phyloP scores from a whole-genome alignment of 2,888 invertebrate species.

The Amblyjoppa fuscipennis region DNA sequence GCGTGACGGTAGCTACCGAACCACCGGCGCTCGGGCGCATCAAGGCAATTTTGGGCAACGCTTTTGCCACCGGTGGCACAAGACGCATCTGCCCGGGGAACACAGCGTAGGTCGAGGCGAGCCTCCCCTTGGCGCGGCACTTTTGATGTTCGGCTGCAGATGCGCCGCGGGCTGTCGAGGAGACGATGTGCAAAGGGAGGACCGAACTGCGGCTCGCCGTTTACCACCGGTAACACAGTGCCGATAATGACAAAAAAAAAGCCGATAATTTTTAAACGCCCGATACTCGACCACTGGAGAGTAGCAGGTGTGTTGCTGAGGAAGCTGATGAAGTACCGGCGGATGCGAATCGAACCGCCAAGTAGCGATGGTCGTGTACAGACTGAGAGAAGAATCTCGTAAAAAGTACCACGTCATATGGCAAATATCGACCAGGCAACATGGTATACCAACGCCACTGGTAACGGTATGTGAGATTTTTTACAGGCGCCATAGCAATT shows the following conservation, averaged over 20 bases:
- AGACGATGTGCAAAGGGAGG: background rate
- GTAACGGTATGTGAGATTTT: too few relatives aligned
- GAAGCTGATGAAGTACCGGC: background rate
- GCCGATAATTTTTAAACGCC: conserved; percentile 21
- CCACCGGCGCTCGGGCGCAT: conserved; percentile 10
- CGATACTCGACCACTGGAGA: background rate
- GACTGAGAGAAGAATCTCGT: too few relatives aligned
- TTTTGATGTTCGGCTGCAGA: conserved; percentile 25
- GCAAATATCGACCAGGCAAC: too few relatives aligned
- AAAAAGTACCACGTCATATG: too few relatives aligned
- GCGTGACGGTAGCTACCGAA: conserved; percentile 9
- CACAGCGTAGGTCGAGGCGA: background rate
- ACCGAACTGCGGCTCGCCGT: background rate
- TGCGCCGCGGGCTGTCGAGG: background rate
- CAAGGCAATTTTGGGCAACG: conserved; percentile 39
- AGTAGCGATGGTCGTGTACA: background rate
- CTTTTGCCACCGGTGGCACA: conserved; percentile 23
- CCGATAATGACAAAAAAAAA: background rate
- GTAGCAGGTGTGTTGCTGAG: background rate
- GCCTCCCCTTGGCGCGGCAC: conserved; percentile 14
- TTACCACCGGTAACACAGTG: too few relatives aligned
- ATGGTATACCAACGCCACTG: too few relatives aligned
- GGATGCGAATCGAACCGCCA: conserved; percentile 24
- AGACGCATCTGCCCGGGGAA: conserved; percentile 35
- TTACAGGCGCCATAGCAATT: too few relatives aligned